Evolutionary conservation across 2,888 invertebrate species (phyloP).

Genomic region (Cryptops parisi): DNA sequence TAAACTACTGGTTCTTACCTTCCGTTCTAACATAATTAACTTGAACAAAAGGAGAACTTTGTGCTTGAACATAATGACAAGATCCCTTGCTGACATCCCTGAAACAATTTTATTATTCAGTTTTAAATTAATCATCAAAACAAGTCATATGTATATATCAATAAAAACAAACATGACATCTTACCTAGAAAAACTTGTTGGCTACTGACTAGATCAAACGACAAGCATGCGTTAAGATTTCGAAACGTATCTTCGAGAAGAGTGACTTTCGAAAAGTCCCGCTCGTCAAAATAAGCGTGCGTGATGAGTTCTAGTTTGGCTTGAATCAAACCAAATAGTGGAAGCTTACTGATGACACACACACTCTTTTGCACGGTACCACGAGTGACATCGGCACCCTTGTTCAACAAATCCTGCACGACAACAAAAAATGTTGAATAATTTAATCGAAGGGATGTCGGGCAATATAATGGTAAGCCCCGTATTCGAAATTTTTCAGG

Average conservation of each 20-base stretch:
- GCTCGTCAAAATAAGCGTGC: conserved; percentile 91
- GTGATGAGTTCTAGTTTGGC: conserved; percentile 90
- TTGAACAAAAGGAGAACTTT: conserved; percentile 87
- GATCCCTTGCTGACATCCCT: conserved; percentile 69
- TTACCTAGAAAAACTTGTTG: conserved; percentile 54
- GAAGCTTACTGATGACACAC: conserved; percentile 77
- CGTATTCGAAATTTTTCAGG: no score
- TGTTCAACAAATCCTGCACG: conserved; percentile 68
- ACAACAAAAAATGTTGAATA: conserved; percentile 1
- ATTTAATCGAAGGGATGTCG: no score
- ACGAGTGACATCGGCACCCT: conserved; percentile 87
- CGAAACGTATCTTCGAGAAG: conserved; percentile 80
- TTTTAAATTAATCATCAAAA: conserved; percentile 1
- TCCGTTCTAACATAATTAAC: conserved; percentile 67
- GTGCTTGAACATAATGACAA: conserved; percentile 74
- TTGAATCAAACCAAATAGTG: conserved; percentile 86
- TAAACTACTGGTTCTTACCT: conserved; percentile 26
- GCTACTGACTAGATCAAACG: conserved; percentile 35
- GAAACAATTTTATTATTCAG: no score
- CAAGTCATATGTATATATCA: not conserved
- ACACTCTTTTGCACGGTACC: conserved; percentile 98
- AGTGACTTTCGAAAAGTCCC: conserved; percentile 76
- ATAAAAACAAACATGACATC: conserved; percentile 29
- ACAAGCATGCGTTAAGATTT: conserved; percentile 74
- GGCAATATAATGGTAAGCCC: no score